Evolutionary conservation across 2,113 vertebrate species (phyloP).

Genomic region (Malurus alboscapulatus): DNA sequence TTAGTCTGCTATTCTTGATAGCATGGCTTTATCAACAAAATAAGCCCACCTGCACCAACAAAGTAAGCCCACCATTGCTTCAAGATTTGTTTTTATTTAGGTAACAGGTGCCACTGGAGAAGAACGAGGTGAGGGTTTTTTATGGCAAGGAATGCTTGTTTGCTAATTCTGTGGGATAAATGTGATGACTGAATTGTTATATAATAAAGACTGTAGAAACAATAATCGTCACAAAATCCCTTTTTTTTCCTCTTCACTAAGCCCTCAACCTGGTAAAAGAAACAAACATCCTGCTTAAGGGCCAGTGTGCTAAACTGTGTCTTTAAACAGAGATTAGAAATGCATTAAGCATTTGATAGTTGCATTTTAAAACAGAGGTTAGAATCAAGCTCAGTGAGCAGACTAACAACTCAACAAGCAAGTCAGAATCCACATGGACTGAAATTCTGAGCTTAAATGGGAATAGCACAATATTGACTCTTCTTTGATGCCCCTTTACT

Average conservation of each 20-base stretch:
- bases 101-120: background rate
- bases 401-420: background rate
- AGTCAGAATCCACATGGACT: background rate
- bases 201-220: background rate
- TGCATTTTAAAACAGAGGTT: background rate
- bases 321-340: background rate
- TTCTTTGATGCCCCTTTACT: background rate
- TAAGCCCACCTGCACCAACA: background rate
- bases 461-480: background rate
- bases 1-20: background rate
- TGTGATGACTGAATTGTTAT: background rate
- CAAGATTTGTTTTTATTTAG: background rate
- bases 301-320: background rate
- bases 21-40: background rate
- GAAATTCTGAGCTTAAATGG: background rate
- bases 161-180: background rate
- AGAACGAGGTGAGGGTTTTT: background rate
- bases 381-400: background rate
- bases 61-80: background rate
- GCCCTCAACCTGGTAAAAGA: accelerated
- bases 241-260: background rate
- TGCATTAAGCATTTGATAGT: background rate
- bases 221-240: accelerated
- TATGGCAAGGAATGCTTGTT: background rate
- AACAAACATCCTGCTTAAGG: background rate